Evolutionary conservation across 2,888 invertebrate species (phyloP), one percentile per base, ranked within the genome.

Genomic region (Epirrhoe tristata): DNA sequence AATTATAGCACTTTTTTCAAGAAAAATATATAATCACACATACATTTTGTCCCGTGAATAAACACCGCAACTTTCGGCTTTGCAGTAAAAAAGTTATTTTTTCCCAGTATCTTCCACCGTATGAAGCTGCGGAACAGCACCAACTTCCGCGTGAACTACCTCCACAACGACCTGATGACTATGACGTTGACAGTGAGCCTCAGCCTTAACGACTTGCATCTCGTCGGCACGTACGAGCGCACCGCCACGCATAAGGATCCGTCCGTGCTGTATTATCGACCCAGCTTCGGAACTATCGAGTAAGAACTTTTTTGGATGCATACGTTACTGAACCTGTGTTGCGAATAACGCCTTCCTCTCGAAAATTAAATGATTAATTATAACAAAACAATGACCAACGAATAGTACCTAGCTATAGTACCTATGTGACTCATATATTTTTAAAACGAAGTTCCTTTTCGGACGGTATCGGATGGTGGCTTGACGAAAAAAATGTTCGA

Each of bases 91-190:
- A 14, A 6, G 0, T 31, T 16, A 50, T 16, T 51, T 17, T 39
- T n/a, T 46, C 24, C 16, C n/a, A 64, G 92, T 31, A 90, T 91
- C 72, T 90, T 92, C 77, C 87, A 90, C 62, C 90, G 92, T 17
- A 79, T 91, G 83, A 91, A 90, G 65, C 84, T 92, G 0, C 88
- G 91, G 0, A 90, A 91, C 79, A 73, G 84, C 69, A 92, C 91
- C 0, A 34, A 58, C 5, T 92, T 91, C 77, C 80, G 73, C 4
- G 71, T 91, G 50, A 69, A 81, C 55, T 69, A 39, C 12, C 72
- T 92, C 1, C 68, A 81, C 39, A 86, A 82, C 10, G 81, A 90
- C 68, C 58, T 89, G 12, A 36, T 69, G 5, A 78, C 84, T 8
- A 85, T 91, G 83, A 39, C 71, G 14, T 60, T 91, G 34, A 71